Conservation (phyloP, 2,113 vertebrate genomes). For the Sphyrna mokarran region DNA sequence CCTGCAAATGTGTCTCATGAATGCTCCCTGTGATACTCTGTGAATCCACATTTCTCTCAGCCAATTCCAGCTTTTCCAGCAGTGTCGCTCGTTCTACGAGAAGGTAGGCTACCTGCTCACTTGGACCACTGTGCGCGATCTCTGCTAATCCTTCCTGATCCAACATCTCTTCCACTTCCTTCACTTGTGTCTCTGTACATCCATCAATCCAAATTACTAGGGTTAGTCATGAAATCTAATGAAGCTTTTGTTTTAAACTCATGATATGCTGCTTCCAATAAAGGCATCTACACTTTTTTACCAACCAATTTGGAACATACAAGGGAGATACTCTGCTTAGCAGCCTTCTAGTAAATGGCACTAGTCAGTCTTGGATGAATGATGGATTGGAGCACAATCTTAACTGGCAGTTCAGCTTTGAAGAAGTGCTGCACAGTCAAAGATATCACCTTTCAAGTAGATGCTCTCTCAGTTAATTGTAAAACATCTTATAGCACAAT, state of each 20-base stretch:
- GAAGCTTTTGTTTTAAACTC: background rate
- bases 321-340: background rate
- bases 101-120: conserved; percentile 74
- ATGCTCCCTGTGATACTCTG: conserved; percentile 47
- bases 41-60: conserved; percentile 58
- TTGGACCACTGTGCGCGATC: conserved; percentile 62
- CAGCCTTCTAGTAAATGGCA: background rate
- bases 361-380: background rate
- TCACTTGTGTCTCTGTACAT: conserved; percentile 67
- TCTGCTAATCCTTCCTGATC: conserved; percentile 70
- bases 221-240: background rate
- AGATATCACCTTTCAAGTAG: background rate
- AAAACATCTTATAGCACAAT: background rate
- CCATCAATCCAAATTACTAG: conserved; percentile 11
- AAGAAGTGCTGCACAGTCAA: background rate
- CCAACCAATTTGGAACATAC: background rate
- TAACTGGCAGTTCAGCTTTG: background rate
- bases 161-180: conserved; percentile 76
- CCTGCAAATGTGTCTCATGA: conserved; percentile 60
- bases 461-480: background rate
- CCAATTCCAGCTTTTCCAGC: conserved; percentile 61
- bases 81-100: conserved; percentile 68
- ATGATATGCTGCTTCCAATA: background rate
- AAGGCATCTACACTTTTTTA: background rate
- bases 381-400: background rate